phyloP scores from a whole-genome alignment of 2,113 vertebrate genomes.

The Arvicanthis niloticus region DNA sequence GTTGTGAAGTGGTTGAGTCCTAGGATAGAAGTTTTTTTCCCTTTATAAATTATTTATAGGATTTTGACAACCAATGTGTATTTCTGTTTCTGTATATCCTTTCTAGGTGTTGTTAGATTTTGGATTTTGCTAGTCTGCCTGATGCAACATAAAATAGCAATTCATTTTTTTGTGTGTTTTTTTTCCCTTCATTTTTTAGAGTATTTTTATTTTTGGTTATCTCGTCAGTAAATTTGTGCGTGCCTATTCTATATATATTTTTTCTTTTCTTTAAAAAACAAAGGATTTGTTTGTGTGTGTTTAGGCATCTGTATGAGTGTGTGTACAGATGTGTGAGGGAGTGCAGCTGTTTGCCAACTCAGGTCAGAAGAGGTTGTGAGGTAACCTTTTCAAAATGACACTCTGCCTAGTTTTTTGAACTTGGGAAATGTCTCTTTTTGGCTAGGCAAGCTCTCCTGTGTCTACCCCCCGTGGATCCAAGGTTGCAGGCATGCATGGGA shows the following conservation, averaged over 20 bases:
- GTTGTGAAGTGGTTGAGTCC: constrained; percentile 14
- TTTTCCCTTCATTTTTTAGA: constrained; percentile 49
- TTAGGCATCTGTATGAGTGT: background rate
- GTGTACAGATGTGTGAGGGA: background rate
- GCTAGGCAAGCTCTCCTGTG: background rate
- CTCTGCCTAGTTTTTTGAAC: background rate
- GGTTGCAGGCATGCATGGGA: background rate
- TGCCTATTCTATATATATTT: background rate
- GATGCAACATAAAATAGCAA: background rate
- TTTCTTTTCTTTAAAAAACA: background rate
- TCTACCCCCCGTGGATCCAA: background rate
- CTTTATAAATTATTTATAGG: constrained; percentile 10
- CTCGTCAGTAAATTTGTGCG: background rate
- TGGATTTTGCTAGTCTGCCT: constrained; percentile 19
- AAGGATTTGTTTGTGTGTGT: background rate
- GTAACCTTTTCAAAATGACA: background rate
- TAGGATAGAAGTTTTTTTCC: background rate
- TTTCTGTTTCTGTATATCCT: constrained; percentile 20
- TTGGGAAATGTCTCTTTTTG: background rate
- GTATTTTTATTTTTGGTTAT: background rate
- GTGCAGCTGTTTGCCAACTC: background rate
- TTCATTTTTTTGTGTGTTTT: constrained; percentile 60
- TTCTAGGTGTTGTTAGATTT: constrained; percentile 28
- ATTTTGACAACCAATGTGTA: constrained; percentile 20
- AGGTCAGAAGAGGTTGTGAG: background rate